phyloP scores from a whole-genome alignment of 2,797 vertebrate species.

The Danio kyathit region DNA sequence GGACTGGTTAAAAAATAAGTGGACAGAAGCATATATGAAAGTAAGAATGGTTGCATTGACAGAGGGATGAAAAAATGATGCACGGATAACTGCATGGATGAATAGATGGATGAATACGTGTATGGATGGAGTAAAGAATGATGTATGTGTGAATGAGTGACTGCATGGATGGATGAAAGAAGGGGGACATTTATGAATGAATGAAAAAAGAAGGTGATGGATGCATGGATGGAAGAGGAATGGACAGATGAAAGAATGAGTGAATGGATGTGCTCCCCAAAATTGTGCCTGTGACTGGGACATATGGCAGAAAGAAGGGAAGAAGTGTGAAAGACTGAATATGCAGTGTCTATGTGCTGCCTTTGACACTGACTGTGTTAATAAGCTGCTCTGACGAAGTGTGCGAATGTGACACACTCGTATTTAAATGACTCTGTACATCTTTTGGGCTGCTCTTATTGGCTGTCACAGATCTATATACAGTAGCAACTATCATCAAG shows the following conservation, averaged over 20 bases:
- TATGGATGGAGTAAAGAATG: no score
- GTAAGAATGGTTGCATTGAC: no score
- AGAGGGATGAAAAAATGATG: no score
- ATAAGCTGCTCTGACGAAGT: conserved; percentile 15
- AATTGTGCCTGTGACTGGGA: neutral
- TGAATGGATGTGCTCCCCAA: no score
- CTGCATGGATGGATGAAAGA: no score
- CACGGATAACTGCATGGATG: no score
- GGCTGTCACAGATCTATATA: neutral
- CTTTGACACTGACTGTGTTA: conserved; percentile 4
- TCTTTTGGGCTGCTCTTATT: neutral
- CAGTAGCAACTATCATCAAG: neutral
- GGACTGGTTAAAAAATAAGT: neutral
- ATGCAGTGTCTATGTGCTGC: conserved; percentile 3
- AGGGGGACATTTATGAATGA: no score
- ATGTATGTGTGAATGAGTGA: no score
- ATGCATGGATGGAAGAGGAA: no score
- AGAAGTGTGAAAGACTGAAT: neutral
- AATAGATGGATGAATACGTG: no score
- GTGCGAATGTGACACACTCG: neutral
- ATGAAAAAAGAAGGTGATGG: no score
- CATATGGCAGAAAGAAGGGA: neutral
- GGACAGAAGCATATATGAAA: no score
- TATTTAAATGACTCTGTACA: conserved; percentile 3
- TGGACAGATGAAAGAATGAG: neutral